These are phyloP conservation scores for Amphipyra berbera DNA, from an alignment of 2,888 invertebrate genomes.

Conservation along the genomic window DNA sequence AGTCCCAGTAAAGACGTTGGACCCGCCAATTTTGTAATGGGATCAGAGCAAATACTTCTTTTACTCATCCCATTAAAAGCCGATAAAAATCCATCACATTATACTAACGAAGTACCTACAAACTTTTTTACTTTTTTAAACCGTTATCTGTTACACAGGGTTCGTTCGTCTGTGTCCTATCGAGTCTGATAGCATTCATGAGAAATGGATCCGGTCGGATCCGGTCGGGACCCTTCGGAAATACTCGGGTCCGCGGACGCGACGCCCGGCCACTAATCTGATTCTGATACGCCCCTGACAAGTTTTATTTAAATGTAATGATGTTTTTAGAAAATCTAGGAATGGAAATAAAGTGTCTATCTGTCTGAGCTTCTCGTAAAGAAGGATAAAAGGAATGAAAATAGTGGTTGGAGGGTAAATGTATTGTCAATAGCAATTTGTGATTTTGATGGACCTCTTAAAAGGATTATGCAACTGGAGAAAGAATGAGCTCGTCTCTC, in stretches of 20 bases:
- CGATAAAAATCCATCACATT: slow-evolving; percentile 29
- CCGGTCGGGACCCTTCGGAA: not conserved
- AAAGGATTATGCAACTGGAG: too few relatives aligned
- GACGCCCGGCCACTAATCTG: slow-evolving; percentile 35
- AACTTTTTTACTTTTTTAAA: slow-evolving; percentile 43
- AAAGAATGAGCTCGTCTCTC: too few relatives aligned
- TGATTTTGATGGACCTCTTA: too few relatives aligned
- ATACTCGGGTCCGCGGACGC: not conserved
- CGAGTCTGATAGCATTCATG: slow-evolving; percentile 48
- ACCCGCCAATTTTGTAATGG: too few relatives aligned
- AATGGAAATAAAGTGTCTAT: slow-evolving; percentile 25
- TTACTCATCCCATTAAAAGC: slow-evolving; percentile 32
- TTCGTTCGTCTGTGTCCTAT: slow-evolving; percentile 34
- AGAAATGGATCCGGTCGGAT: slow-evolving; percentile 42
- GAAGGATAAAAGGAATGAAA: slow-evolving; percentile 10
- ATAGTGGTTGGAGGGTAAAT: slow-evolving; percentile 11
- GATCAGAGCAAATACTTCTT: too few relatives aligned
- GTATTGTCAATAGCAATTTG: slow-evolving; percentile 7
- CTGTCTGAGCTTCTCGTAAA: slow-evolving; percentile 23
- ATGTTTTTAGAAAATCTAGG: slow-evolving; percentile 24
- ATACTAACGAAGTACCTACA: slow-evolving; percentile 30
- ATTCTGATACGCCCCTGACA: slow-evolving; percentile 34
- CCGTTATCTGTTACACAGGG: slow-evolving; percentile 33
- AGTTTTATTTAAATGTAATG: slow-evolving; percentile 53
- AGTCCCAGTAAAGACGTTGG: too few relatives aligned